Evolutionary conservation across 2,113 vertebrate genomes (phyloP).

Genomic region (Barnardius zonarius): DNA sequence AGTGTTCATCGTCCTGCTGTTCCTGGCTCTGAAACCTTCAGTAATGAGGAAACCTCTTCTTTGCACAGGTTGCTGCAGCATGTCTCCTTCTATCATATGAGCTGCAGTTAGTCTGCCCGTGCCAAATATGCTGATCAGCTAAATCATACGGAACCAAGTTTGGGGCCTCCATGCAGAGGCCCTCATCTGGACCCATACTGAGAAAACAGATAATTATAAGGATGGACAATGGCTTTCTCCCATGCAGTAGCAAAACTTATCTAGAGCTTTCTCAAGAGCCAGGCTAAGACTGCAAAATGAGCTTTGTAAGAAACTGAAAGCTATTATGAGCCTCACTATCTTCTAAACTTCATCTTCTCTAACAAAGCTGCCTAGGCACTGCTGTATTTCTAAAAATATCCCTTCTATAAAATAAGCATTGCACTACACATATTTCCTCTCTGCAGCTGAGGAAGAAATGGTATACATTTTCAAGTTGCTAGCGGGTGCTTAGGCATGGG

Average conservation of each 20-base stretch:
- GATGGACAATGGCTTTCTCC: background rate
- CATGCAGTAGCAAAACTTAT: background rate
- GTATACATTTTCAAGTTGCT: background rate
- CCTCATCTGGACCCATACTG: background rate
- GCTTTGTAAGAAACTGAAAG: background rate
- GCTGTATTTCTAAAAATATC: background rate
- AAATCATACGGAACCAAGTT: background rate
- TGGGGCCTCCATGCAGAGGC: background rate
- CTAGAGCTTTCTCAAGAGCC: background rate
- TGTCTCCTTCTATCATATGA: background rate
- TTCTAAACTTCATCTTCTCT: background rate
- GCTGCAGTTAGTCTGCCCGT: background rate
- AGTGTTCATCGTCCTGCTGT: background rate
- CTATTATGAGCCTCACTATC: background rate
- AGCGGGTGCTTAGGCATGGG: background rate
- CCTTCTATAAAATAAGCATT: background rate
- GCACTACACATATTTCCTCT: background rate
- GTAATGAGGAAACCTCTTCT: background rate
- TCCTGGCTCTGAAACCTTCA: background rate
- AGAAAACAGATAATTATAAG: background rate
- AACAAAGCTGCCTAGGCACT: background rate
- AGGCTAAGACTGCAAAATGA: background rate
- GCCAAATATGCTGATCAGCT: background rate
- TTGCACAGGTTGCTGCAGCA: background rate
- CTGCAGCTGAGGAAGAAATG: background rate